A percentile compares a stretch with the other conserved stretches of the same genome.
These are phyloP conservation scores for Cryptocephalus primarius DNA, from an alignment of 2,888 invertebrate species.

Conservation along the genomic window DNA sequence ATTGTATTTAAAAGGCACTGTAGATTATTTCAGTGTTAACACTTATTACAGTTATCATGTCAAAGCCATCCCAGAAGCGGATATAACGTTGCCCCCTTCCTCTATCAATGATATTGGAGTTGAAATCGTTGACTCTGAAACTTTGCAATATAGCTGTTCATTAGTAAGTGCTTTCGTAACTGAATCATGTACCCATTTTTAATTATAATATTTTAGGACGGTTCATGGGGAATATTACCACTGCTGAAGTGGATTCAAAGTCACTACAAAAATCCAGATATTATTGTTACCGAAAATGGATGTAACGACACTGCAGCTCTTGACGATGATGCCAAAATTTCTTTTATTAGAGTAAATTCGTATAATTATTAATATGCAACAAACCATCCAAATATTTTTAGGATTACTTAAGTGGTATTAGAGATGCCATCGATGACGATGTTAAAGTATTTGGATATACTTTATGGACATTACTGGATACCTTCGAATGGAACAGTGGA, in stretches of 20 bases:
- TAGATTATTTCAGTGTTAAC: neutral
- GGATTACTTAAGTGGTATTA: too few relatives aligned
- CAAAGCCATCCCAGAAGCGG: neutral
- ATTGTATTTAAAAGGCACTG: neutral
- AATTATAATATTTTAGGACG: neutral
- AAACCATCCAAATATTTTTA: too few relatives aligned
- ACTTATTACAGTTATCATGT: neutral
- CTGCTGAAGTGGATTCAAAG: neutral
- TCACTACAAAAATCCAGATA: neutral
- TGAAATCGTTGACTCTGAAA: neutral
- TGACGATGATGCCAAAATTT: neutral
- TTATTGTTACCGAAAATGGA: neutral
- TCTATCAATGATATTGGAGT: neutral
- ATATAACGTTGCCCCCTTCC: neutral
- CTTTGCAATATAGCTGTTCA: too few relatives aligned
- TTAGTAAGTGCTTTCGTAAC: too few relatives aligned
- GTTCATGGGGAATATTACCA: neutral
- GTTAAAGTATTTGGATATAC: too few relatives aligned
- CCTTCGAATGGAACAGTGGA: too few relatives aligned
- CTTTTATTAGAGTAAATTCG: neutral
- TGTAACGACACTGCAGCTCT: neutral
- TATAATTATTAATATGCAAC: too few relatives aligned
- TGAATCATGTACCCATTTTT: too few relatives aligned
- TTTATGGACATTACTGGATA: too few relatives aligned
- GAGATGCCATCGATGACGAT: too few relatives aligned